Base-by-base conservation (phyloP, 2,888 invertebrate genomes). In the Euclidia mi region DNA sequence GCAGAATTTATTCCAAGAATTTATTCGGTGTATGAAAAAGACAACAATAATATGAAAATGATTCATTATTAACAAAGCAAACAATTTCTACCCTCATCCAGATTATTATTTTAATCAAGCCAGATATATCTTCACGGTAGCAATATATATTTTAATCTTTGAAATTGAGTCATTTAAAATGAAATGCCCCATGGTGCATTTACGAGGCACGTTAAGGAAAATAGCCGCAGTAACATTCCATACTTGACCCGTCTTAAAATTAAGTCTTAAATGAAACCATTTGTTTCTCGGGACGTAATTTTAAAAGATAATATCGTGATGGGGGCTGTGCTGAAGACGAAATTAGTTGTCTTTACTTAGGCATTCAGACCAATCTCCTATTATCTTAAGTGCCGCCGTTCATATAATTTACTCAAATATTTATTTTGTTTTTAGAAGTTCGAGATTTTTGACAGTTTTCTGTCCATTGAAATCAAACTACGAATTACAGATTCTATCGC, bases 231-330 rank as follows among this genome's bases (percentile, higher is more conserved):
- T 28, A 50, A 50, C 50, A 51, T 43, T 20, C 47, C 43, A 65
- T 9, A 56, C 32, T 62, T 40, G 15, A 31, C 18, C 56, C 17
- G 10, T 50, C 44, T 14, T 31, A 43, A 55, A 57, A 47, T 51
- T 57, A 48, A 61, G 65, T 70, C 65, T 65, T 53, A 42, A 68
- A 65, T 58, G 61, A 55, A 64, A 48, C 53, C 61, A 67, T 65
- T 73, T 79, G 74, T 77, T 71, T 63, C 64, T 48, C 60, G 50
- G 15, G 34, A 47, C 61, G 63, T 76, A 67, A 78, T 76, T 74
- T 72, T 63, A 71, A 76, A 71, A 74, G 74, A 79, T 76, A 71
- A 78, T 65, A 69, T 69, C 67, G 32, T 34, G 38, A 56, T 56
- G 42, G 57, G 28, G 11, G 18, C 37, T 55, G 58, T 56, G 64